These are phyloP conservation scores for Lacanobia oleracea DNA, from an alignment of 2,888 invertebrate genomes.

Conservation along the genomic window DNA sequence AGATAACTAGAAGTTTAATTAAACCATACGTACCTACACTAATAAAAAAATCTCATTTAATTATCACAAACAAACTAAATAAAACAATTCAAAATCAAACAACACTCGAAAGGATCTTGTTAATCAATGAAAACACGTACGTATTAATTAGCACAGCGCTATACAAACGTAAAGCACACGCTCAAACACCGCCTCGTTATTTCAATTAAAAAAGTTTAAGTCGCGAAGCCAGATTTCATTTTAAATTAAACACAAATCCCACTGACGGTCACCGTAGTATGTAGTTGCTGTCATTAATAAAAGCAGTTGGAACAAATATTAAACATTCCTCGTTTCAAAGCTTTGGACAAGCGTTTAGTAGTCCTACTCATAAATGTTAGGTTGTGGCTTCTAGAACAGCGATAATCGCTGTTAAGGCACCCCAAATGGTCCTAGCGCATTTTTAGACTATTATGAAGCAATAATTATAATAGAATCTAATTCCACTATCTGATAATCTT, in stretches of 20 bases:
- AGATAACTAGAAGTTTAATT: too few species aligned
- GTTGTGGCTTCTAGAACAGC: slow-evolving; percentile 40
- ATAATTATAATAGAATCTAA: too few species aligned
- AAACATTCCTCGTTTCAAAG: slow-evolving; percentile 71
- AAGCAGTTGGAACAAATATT: slow-evolving; percentile 72
- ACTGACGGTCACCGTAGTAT: slow-evolving; percentile 27
- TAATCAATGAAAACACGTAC: background rate
- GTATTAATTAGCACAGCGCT: background rate
- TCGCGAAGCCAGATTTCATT: slow-evolving; percentile 51
- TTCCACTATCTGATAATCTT: too few species aligned
- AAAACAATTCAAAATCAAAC: background rate
- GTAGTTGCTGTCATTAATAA: slow-evolving; percentile 64
- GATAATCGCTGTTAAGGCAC: background rate
- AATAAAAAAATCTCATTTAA: too few species aligned
- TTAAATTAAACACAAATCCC: slow-evolving; percentile 63
- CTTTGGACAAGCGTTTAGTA: slow-evolving; percentile 53
- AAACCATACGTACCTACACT: too few species aligned
- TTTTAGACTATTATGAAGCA: background rate
- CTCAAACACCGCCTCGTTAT: slow-evolving; percentile 19
- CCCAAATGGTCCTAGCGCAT: background rate
- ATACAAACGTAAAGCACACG: background rate
- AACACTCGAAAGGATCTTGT: background rate
- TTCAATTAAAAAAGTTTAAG: slow-evolving; percentile 52
- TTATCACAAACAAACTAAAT: too few species aligned
- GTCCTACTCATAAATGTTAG: slow-evolving; percentile 43